Conservation (phyloP, 1,140 invertebrate species). For the Nixonia krombeini region DNA sequence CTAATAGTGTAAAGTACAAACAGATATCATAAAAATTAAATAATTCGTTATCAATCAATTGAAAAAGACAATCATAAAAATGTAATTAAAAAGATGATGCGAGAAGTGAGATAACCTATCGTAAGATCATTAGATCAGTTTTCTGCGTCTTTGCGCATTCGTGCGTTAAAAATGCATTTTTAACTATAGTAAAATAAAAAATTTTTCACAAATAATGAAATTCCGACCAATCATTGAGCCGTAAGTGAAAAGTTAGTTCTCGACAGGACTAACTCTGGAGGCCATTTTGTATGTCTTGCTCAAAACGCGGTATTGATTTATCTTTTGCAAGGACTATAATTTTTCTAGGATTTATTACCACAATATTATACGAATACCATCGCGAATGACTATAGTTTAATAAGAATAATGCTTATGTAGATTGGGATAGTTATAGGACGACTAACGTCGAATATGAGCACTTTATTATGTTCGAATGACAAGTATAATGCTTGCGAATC, state of each 20-base stretch:
- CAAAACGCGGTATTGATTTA: slow-evolving; percentile 70
- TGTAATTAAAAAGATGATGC: too few relatives aligned
- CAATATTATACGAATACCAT: slow-evolving; percentile 21
- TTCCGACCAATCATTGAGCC: background rate
- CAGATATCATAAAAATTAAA: too few relatives aligned
- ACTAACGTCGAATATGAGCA: slow-evolving; percentile 4
- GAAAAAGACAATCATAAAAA: too few relatives aligned
- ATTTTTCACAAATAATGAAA: background rate
- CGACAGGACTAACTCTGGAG: slow-evolving; percentile 50
- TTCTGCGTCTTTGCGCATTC: too few relatives aligned
- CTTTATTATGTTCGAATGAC: slow-evolving; percentile 50
- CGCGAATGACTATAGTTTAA: background rate
- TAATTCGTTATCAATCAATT: too few relatives aligned
- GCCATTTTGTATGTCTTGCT: slow-evolving; percentile 71
- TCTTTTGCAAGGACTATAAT: slow-evolving; percentile 59
- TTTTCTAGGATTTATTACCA: slow-evolving; percentile 39
- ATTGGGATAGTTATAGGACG: background rate
- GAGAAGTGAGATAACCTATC: too few relatives aligned
- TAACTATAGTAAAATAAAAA: background rate
- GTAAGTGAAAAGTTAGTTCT: slow-evolving; percentile 20
- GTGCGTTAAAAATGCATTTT: background rate
- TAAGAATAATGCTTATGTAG: background rate
- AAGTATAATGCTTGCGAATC: slow-evolving; percentile 55
- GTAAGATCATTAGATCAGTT: too few relatives aligned
- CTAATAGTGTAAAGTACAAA: too few relatives aligned